These are phyloP conservation scores for Zaprionus tsacasi DNA, from an alignment of 1,140 invertebrate genomes.

Conservation along the genomic window DNA sequence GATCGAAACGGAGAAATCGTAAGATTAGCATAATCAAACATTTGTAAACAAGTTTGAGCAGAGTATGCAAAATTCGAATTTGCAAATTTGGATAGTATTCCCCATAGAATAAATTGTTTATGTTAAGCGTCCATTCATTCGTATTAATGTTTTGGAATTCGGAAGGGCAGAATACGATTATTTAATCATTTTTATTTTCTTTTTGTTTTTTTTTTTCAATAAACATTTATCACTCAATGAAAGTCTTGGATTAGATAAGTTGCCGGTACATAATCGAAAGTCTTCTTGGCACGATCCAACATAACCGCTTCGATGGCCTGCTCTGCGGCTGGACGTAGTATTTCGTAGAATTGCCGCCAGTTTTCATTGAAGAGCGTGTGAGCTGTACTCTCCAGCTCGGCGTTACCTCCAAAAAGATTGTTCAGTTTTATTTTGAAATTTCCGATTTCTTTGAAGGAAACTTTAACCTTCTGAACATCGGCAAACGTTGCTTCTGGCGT, in stretches of 20 bases:
- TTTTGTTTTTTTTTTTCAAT: background rate
- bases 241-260: conserved; percentile 70
- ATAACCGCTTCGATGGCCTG: conserved; percentile 88
- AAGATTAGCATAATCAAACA: conserved; percentile 38
- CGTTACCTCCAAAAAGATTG: conserved; percentile 54
- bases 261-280: conserved; percentile 87
- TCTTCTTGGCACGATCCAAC: conserved; percentile 86
- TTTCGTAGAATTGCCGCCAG: conserved; percentile 87
- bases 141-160: no score
- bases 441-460: conserved; percentile 59
- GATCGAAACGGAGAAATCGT: conserved; percentile 41
- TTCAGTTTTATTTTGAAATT: conserved; percentile 62
- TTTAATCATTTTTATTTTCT: background rate
- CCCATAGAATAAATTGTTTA: no score
- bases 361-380: conserved; percentile 88
- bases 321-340: conserved; percentile 86
- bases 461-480: conserved; percentile 84
- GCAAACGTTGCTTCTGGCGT: conserved; percentile 86
- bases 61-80: background rate
- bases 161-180: no score
- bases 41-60: conserved; percentile 54
- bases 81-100: background rate
- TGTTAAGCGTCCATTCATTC: no score
- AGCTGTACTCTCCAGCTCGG: conserved; percentile 86
- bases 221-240: conserved; percentile 34